Evolutionary conservation across 2,797 vertebrate genomes (phyloP).

Genomic region (Phataginus tetradactyla): DNA sequence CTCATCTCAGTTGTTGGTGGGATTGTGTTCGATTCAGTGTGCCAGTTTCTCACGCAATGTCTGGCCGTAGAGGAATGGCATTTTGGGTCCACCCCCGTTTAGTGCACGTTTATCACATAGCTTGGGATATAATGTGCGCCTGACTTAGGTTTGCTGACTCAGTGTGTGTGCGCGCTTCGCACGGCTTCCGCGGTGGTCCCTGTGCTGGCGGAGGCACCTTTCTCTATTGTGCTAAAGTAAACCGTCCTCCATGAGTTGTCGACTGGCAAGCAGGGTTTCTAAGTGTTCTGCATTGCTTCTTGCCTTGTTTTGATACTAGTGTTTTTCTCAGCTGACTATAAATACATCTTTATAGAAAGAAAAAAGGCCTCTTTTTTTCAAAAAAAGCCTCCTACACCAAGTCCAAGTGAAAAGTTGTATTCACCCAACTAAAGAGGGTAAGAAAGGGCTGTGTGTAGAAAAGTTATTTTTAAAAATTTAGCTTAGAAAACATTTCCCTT

Average conservation of each 20-base stretch:
- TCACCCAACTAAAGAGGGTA: neutral
- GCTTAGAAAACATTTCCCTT: neutral
- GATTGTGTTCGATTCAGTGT: neutral
- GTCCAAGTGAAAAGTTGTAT: neutral
- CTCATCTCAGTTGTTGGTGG: neutral
- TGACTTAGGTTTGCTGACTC: neutral
- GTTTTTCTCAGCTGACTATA: neutral
- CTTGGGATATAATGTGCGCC: neutral
- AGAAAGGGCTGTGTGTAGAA: neutral
- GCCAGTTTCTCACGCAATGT: neutral
- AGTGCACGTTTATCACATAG: neutral
- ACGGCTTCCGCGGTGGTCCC: neutral
- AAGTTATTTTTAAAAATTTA: conserved; percentile 25
- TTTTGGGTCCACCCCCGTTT: neutral
- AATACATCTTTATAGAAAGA: neutral
- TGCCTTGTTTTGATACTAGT: conserved; percentile 15
- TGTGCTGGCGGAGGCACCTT: neutral
- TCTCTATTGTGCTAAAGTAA: neutral
- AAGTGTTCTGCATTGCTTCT: neutral
- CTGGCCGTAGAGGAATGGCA: too few relatives aligned
- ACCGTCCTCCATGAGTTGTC: neutral
- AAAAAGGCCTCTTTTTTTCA: neutral
- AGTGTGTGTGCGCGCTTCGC: neutral
- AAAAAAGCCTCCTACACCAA: neutral
- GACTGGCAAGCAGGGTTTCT: neutral